Base-by-base conservation (phyloP, 2,113 vertebrate species). In the Tupaia chinensis region DNA sequence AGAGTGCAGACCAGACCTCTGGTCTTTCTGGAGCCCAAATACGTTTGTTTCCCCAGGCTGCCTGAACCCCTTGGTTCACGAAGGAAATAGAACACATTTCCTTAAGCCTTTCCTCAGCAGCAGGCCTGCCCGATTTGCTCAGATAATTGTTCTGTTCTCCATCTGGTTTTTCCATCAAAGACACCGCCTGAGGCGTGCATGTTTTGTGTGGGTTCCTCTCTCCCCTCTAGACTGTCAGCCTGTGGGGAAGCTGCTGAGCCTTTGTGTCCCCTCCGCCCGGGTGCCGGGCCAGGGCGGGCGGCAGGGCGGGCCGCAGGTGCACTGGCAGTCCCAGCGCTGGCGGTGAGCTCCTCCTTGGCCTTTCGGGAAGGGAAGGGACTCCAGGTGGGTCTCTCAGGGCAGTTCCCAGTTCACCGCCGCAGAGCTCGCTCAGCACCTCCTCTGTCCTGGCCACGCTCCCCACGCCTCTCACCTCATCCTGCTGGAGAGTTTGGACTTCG, bases 131-230 rank as follows among this genome's bases (percentile, higher is more conserved):
- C 68, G 96, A 94, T 97, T 94, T 91, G 97, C 86, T 97, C 83
- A 70, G 94, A 96, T 93, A 96, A 97, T 94, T 96, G 91, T 96
- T 95, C 91, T 93, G 54, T 86, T 95, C 91, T 96, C 97, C 97
- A 97, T 96, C 97, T 97, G 97, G 81, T 91, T 95, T 97, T 95
- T 61, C 87, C 89, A 93, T 58, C 83, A 86, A 94, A 95, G 95
- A 96, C 29, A 76, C 53, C 0, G 85, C 95, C 97, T 61, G 84
- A 96, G 96, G 96, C 96, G 14, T 34, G 82, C 93, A 95, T 93
- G 93, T 95, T 94, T 93, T 87, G 70, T 34, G 32, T 72, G 95
- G 91, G 79, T 68, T 97, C 97, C 44, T 23, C 2, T 80, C 72
- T 93, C 68, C 83, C 91, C 79, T 88, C 79, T 69, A 77, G 88